Base-by-base conservation (phyloP, 2,888 invertebrate species). In the Uloborus plumipes region DNA sequence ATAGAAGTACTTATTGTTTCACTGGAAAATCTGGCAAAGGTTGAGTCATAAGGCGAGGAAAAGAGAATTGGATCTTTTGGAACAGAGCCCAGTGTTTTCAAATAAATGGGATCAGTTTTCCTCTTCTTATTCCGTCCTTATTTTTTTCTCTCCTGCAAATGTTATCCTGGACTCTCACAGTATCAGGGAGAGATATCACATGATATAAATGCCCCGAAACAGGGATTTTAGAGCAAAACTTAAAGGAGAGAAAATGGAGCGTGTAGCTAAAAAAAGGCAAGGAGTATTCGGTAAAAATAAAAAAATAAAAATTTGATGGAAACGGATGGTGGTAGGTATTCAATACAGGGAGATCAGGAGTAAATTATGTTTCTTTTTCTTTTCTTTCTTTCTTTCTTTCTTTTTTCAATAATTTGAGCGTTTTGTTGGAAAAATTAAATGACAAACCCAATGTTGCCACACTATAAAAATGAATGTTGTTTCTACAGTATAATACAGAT, bases 51-150 rank as follows among this genome's bases (percentile, higher is more conserved):
- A 39, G 11, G 39, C 39, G 49, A 22, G 49, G 47, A 61, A 58
- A 62, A 53, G 69, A 65, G 55, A 74, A 75, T 59, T 22, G 51
- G 61, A 69, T 64, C 15, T 78, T 71, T 78, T 78, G 77, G 77
- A 78, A 58, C 64, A 50, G 65, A 71, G 77, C 77, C 77, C 77
- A 71, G 53, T 62, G 70, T 78, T 71, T 78, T 50, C 64, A 51
- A 78, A 78, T 65, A 78, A 78, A 78, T 65, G 65, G 39, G 69
- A 49, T 13, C 61, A 71, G n/a, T 20, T 58, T 49, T 64, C 70
- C 47, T 64, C 58, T 50, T 20, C 47, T 55, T 62, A 65, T 71
- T 26, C 22, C 62, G n/a, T 39, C 39, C 39, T 11, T 11, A 39
- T 16, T 22, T 67, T 75, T 67, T 76, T 76, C 18, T 59, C 18